phyloP scores from a whole-genome alignment of 2,113 vertebrate genomes.

The Eubucco bourcierii region DNA sequence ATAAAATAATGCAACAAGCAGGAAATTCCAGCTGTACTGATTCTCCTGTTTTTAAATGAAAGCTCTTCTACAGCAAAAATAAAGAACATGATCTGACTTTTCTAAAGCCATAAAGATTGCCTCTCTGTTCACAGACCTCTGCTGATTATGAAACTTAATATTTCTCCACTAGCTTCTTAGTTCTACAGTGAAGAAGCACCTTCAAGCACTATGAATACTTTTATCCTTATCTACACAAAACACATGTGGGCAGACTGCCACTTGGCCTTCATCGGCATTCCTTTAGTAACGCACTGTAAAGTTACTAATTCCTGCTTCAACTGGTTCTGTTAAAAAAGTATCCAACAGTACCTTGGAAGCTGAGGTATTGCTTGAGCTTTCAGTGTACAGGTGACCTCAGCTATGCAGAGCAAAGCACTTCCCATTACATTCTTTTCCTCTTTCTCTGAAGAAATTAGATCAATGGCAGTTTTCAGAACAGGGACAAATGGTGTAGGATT shows the following conservation, averaged over 20 bases:
- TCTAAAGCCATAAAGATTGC: neutral
- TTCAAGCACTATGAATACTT: neutral
- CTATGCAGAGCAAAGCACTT: conserved; percentile 91
- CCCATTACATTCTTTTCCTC: conserved; percentile 91
- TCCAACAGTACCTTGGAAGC: conserved; percentile 83
- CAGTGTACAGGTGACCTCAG: conserved; percentile 82
- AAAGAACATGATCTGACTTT: neutral
- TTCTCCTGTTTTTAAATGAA: neutral
- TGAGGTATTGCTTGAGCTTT: conserved; percentile 89
- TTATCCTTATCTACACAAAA: neutral
- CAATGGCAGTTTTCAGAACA: conserved; percentile 78
- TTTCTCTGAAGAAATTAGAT: conserved; percentile 73
- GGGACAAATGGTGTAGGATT: conserved; percentile 80
- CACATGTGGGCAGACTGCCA: neutral
- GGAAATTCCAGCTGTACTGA: neutral
- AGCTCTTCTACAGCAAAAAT: neutral
- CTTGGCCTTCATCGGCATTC: neutral
- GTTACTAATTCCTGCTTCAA: neutral
- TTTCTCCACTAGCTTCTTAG: neutral
- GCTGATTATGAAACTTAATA: neutral
- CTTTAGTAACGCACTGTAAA: neutral
- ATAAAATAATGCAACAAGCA: neutral
- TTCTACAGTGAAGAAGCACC: neutral
- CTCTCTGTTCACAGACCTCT: neutral
- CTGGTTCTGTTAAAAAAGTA: neutral